A percentile compares a stretch with the other conserved stretches of the same genome.
Evolutionary conservation across 1,140 invertebrate genomes (phyloP).

Genomic region (Magallana ariakensis): DNA sequence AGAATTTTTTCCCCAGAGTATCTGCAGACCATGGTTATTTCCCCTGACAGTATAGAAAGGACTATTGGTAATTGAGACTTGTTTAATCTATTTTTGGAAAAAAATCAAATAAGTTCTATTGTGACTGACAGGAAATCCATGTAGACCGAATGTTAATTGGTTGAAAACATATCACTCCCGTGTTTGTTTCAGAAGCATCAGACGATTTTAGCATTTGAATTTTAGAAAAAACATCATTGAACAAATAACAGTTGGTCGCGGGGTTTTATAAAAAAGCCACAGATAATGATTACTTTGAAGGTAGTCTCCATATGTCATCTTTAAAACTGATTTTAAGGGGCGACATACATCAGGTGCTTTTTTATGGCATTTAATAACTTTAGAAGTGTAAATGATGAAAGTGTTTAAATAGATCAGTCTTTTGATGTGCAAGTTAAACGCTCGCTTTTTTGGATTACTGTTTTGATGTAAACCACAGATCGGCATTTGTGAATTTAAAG

Average conservation of each 20-base stretch:
- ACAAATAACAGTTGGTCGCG: not conserved
- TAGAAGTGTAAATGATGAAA: not conserved
- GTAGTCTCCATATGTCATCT: not conserved
- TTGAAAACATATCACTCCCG: not conserved
- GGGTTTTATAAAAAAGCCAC: not conserved
- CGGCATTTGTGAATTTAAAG: too few relatives aligned
- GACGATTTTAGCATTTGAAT: not conserved
- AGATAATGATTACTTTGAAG: not conserved
- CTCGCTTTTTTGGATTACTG: too few relatives aligned
- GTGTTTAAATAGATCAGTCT: too few relatives aligned
- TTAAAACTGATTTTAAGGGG: not conserved
- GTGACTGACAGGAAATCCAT: not conserved
- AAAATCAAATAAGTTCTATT: not conserved
- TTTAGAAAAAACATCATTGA: not conserved
- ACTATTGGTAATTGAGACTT: too few relatives aligned
- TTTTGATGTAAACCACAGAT: too few relatives aligned
- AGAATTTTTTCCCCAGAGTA: too few relatives aligned
- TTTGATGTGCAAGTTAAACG: too few relatives aligned
- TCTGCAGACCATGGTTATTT: too few relatives aligned
- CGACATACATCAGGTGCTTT: not conserved
- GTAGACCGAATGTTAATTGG: not conserved
- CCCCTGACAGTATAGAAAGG: too few relatives aligned
- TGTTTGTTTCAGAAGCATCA: not conserved
- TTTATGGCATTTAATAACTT: not conserved
- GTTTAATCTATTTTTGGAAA: conserved; percentile 19